A percentile compares a stretch with the other conserved stretches of the same genome.
Conservation (phyloP, 2,797 vertebrate species). For the Xenops minutus region DNA sequence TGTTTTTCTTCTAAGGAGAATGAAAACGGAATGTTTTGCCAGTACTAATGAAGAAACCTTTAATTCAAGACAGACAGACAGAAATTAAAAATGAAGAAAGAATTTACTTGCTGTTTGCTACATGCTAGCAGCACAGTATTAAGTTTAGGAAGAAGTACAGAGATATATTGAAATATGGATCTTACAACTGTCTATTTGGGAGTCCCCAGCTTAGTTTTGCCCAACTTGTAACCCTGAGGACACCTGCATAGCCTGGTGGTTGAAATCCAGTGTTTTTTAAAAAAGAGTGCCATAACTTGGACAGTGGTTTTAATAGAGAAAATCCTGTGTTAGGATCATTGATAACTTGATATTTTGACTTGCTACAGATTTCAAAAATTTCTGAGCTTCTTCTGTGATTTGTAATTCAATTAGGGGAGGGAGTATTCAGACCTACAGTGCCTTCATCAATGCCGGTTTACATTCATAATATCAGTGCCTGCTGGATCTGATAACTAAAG, state of each 20-base stretch:
- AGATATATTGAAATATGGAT: neutral
- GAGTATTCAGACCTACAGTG: neutral
- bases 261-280: neutral
- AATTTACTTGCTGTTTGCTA: neutral
- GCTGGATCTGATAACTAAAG: neutral
- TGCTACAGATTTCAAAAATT: neutral
- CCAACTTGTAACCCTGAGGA: neutral
- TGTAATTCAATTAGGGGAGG: neutral
- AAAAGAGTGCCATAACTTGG: rapidly evolving
- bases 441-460: neutral
- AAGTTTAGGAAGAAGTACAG: neutral
- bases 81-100: neutral
- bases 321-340: neutral
- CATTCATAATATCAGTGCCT: neutral
- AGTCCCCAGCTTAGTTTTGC: neutral
- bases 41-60: neutral
- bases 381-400: neutral
- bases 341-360: neutral
- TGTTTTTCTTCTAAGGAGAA: neutral
- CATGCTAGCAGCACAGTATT: neutral
- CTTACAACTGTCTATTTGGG: neutral
- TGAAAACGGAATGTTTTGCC: neutral
- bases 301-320: neutral
- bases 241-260: neutral
- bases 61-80: neutral